Conservation (phyloP, 1,140 invertebrate genomes). For the Papilio aristodemus region DNA sequence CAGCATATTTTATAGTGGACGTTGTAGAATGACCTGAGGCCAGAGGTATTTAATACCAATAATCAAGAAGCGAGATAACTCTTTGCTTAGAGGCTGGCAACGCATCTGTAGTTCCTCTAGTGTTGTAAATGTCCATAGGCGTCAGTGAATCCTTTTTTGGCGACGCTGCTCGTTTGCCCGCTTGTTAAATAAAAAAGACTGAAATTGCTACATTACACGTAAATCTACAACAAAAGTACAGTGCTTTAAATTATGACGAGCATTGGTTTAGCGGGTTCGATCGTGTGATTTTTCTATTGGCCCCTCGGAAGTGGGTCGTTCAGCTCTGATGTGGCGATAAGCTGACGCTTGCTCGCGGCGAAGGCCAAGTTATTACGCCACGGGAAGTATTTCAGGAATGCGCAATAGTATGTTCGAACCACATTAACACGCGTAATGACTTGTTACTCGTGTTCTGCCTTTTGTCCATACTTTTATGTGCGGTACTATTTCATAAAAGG, state of each 20-base stretch:
- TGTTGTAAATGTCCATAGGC: too few species aligned
- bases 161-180: too few species aligned
- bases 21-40: too few species aligned
- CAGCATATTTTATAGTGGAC: too few species aligned
- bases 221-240: too few species aligned
- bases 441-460: slow-evolving; percentile 22
- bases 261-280: slow-evolving; percentile 60
- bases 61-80: too few species aligned
- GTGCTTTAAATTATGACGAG: slow-evolving; percentile 39
- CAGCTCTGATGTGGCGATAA: slow-evolving; percentile 49
- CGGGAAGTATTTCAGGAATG: slow-evolving; percentile 28
- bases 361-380: slow-evolving; percentile 23
- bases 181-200: too few species aligned
- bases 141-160: too few species aligned
- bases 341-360: background rate
- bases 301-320: slow-evolving; percentile 56
- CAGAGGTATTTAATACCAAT: too few species aligned
- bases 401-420: slow-evolving; percentile 11
- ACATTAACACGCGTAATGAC: slow-evolving; percentile 22
- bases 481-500: background rate
- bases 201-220: too few species aligned
- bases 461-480: slow-evolving; percentile 21
- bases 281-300: slow-evolving; percentile 70
- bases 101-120: too few species aligned
- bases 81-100: too few species aligned